Conservation (phyloP, 1,140 invertebrate genomes). For the Trichoplusia ni region DNA sequence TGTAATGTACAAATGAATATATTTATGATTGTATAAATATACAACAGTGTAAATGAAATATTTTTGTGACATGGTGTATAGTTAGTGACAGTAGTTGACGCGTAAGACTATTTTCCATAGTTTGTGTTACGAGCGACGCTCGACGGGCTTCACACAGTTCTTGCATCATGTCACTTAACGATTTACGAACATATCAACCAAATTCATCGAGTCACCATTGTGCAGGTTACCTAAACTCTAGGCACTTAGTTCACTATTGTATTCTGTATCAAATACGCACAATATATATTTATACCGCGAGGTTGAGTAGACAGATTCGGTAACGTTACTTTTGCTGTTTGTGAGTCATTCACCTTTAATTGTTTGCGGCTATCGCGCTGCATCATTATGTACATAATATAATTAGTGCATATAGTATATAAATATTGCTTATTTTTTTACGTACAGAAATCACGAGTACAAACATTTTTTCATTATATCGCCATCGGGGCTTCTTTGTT, state of each 20-base stretch:
- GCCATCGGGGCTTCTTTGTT: slow-evolving; percentile 19
- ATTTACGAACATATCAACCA: slow-evolving; percentile 63
- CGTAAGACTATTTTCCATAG: slow-evolving; percentile 62
- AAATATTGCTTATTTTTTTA: slow-evolving; percentile 26
- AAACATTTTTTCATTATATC: slow-evolving; percentile 20
- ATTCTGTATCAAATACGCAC: slow-evolving; percentile 51
- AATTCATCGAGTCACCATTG: slow-evolving; percentile 44
- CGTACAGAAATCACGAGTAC: slow-evolving; percentile 20
- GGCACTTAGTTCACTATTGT: slow-evolving; percentile 37
- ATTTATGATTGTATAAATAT: slow-evolving; percentile 71
- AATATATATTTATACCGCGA: slow-evolving; percentile 34
- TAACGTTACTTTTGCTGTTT: slow-evolving; percentile 30
- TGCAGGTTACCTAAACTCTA: slow-evolving; percentile 42
- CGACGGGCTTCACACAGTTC: slow-evolving; percentile 69
- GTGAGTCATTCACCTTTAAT: slow-evolving; percentile 49
- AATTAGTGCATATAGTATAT: slow-evolving; percentile 30
- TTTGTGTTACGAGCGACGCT: slow-evolving; percentile 47
- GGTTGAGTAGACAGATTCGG: not conserved
- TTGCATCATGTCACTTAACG: slow-evolving; percentile 71
- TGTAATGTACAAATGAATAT: slow-evolving; percentile 77
- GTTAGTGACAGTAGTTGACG: slow-evolving; percentile 55
- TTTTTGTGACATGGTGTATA: slow-evolving; percentile 79
- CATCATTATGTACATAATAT: slow-evolving; percentile 22
- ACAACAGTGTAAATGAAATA: slow-evolving; percentile 70
- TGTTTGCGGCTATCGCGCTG: slow-evolving; percentile 17